Base-by-base conservation (phyloP, 2,113 vertebrate genomes). In the Neodontobutis hainanensis region DNA sequence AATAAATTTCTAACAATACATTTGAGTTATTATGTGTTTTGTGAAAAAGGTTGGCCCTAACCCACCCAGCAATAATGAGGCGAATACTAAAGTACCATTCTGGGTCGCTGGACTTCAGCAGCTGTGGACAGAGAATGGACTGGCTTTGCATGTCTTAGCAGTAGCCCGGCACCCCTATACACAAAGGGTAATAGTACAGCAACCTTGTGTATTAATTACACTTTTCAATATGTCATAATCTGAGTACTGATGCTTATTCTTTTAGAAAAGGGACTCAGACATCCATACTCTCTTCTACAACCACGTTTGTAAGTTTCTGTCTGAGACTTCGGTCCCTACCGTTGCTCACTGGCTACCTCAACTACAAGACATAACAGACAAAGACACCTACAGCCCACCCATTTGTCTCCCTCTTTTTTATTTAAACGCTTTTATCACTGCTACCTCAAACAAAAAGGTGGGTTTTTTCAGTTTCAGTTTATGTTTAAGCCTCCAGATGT, bases 101-200 rank as follows among this genome's bases (percentile, higher is more conserved):
- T 81, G 76, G 60, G 89, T 93, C 59, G 59, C 78, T 6, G 92
- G 90, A 40, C 78, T 93, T 50, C 92, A 92, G 84, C 93, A 93
- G 69, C 40, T 62, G 69, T 93, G 91, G 89, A 73, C 14, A 14
- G 85, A 93, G 48, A 82, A 85, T 7, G 90, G 84, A 55, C 79
- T 93, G 83, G 88, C 86, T 43, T 56, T 93, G 2, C 76, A 82
- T 0, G 89, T 88, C 46, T 91, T 90, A 71, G 75, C 86, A 4
- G 66, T 65, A 15, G 79, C 90, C 35, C 38, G 1, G 45, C 15
- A 62, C 38, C 52, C 2, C 56, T 67, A 65, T 3, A 69, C 74
- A 64, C 4, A 49, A 44, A 76, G 42, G 46, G 92, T 93, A 74
- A 75, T 8, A 38, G 32, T 14, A 11, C 11, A 50, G 9, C 4